Evolutionary conservation across 2,888 invertebrate species (phyloP), one percentile per base, ranked within the genome.

Genomic region (Drosophila niveifrons): DNA sequence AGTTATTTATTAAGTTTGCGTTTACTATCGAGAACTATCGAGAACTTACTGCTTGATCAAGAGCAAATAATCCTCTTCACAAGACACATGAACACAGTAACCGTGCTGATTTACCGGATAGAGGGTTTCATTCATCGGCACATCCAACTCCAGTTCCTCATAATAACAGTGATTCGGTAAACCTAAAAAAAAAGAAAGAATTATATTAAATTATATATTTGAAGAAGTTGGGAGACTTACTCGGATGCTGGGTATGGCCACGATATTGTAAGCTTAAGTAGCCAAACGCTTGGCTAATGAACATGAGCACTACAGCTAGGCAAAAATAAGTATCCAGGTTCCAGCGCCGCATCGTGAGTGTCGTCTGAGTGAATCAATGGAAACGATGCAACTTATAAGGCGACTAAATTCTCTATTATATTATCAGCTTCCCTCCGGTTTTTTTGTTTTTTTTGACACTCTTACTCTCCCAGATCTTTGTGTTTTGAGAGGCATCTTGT

Each of bases 51-150:
- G 83, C 48, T 77, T 80, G n/a, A 90, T 80, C 65, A 80, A 62
- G 41, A 90, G 79, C 23, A 90, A 82, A 48, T 79, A 91, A 53
- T 91, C 91, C 10, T 89, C 81, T 1, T 80, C 80, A 28, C 90
- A 90, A 56, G 72, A 53, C 2, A 90, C 57, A 28, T 67, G 57
- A 8, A 80, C 80, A 39, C 91, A 90, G 44, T 72, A 69, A 11
- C 68, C 61, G 4, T 70, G 39, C 0, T 78, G 58, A 58, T 82
- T 66, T 13, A 73, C 72, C 11, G 90, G 90, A 58, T 65, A 75
- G 8, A 75, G 4, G 2, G 75, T 83, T 3, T 56, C 66, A 46
- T 90, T 83, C 0, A 78, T 50, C 0, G 83, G 82, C 13, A 90
- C 75, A 0, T 78, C 66, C 39, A 90, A 52, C 0, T 87, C 55